Conservation (phyloP, 2,888 invertebrate species). For the Amitus sp. region DNA sequence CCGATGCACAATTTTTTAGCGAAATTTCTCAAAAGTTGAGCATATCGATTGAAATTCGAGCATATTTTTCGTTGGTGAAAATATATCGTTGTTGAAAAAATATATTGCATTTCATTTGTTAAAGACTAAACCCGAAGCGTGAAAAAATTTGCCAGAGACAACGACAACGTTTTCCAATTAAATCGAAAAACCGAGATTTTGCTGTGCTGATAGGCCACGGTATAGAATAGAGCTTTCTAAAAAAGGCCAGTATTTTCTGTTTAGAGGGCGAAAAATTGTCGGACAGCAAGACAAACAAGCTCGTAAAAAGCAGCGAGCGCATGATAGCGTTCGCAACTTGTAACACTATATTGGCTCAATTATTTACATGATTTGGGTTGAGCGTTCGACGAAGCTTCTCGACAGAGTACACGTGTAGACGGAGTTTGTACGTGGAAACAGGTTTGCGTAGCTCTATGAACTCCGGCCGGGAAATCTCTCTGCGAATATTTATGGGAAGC, state of each 20-base stretch:
- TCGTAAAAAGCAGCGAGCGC: not conserved
- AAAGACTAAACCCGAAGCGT: no score
- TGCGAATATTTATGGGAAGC: conserved; percentile 32
- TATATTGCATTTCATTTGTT: no score
- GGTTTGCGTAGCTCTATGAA: conserved; percentile 13
- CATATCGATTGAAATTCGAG: no score
- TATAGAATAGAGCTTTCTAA: not conserved
- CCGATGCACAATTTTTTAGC: no score
- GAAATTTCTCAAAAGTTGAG: no score
- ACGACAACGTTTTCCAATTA: no score
- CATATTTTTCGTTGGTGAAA: no score
- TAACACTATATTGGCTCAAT: conserved; percentile 24
- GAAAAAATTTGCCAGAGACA: no score
- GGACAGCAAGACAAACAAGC: not conserved
- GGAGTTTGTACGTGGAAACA: not conserved
- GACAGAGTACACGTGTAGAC: conserved; percentile 11
- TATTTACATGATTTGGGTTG: conserved; percentile 25
- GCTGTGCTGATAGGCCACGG: no score
- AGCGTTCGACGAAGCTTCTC: conserved; percentile 8
- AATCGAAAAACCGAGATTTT: no score
- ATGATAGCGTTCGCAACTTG: not conserved
- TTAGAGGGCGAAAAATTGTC: not conserved
- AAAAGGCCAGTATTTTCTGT: not conserved
- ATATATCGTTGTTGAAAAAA: no score
- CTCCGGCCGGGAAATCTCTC: conserved; percentile 15